Evolutionary conservation across 1,140 invertebrate genomes (phyloP), one percentile per base, ranked within the genome.

Genomic region (Dendroctonus ponderosae): DNA sequence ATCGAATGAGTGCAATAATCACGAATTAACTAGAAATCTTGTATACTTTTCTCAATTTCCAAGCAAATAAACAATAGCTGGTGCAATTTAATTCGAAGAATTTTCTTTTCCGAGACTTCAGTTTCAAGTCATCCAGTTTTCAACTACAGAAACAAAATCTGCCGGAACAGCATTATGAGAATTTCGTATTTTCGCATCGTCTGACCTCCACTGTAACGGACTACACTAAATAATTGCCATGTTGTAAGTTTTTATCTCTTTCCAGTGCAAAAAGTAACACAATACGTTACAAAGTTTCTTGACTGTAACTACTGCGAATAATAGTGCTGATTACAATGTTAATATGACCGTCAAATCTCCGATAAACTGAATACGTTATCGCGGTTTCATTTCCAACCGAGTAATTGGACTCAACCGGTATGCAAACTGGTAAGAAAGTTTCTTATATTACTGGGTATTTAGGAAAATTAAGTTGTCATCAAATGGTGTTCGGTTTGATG

Each of bases 241-340:
- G 52, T 39, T 15, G 52, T 8, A 39, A 26, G 15, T 54, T 54
- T 54, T 54, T 54, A 54, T 54, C 52, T 54, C 12, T 54, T 38
- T 8, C 52, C 14, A 38, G 9, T 6, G 7, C 7, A n/a, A 15
- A 43, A 58, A 14, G 56, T 58, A 43, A 44, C 39, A n/a, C 4
- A 58, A 58, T 9, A 14, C 42, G 41, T 43, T 43, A 4, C 56
- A 58, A 58, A 58, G 56, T 58, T 37, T 49, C 26, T 49, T 46
- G 46, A 48, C 58, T 26, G 40, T 60, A 60, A 46, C 43, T 60
- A 49, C 52, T 54, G 52, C 15, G 15, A 38, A 39, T 54, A 54
- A 54, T 38, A 54, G 11, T 48, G 58, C 58, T 60, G 58, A 60
- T 60, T 60, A 60, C 15, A 60, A 60, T 60, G 58, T 42, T 60